Conservation (phyloP, 2,797 vertebrate genomes). For the Crocidura indochinensis region DNA sequence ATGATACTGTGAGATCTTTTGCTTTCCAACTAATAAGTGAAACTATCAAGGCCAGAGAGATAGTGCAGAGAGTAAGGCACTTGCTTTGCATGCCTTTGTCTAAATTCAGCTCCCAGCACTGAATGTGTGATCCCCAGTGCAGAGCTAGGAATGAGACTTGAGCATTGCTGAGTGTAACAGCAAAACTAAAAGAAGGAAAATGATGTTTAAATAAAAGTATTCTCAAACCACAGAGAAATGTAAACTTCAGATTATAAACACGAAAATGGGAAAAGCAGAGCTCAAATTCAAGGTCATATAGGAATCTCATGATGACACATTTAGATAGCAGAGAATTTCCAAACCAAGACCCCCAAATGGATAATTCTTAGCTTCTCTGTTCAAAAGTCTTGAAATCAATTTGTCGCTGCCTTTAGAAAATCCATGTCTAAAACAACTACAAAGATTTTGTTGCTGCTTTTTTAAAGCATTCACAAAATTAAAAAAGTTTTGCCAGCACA, state of each 20-base stretch:
- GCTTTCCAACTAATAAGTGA: not conserved
- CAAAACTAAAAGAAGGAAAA: too few relatives aligned
- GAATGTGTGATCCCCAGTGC: too few relatives aligned
- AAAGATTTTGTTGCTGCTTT: not conserved
- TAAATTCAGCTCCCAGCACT: too few relatives aligned
- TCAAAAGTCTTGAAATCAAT: slow-evolving; percentile 44
- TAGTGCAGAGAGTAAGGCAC: too few relatives aligned
- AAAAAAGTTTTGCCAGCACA: slow-evolving; percentile 25
- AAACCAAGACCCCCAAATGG: not conserved
- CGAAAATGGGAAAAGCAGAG: not conserved
- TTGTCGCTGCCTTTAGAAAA: not conserved
- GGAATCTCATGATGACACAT: slow-evolving; percentile 4
- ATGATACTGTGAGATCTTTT: not conserved
- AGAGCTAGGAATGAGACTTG: too few relatives aligned
- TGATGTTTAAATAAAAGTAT: not conserved
- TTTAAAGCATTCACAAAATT: not conserved
- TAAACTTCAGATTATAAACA: slow-evolving; percentile 16
- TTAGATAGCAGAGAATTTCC: not conserved
- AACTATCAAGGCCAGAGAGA: too few relatives aligned
- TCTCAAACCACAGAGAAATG: not conserved
- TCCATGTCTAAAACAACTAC: slow-evolving; percentile 7
- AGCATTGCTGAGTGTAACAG: too few relatives aligned
- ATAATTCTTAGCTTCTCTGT: not conserved
- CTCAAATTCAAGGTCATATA: slow-evolving; percentile 13
- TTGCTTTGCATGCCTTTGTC: too few relatives aligned